phyloP scores from a whole-genome alignment of 1,140 invertebrate genomes.

The Drosophila punjabiensis region DNA sequence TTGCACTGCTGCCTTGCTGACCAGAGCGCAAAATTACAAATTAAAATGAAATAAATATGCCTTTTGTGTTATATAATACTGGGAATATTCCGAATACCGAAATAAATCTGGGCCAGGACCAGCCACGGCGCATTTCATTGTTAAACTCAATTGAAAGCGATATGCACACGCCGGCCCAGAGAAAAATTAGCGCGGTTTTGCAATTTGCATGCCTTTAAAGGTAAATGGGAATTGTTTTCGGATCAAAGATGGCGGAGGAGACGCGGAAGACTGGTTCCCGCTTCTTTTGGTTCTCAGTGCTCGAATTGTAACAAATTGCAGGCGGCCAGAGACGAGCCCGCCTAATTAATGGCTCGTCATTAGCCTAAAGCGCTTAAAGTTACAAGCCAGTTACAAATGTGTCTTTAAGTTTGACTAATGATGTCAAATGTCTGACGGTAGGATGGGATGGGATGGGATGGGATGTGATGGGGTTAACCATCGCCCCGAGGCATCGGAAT shows the following conservation, averaged over 20 bases:
- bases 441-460: conserved; percentile 3
- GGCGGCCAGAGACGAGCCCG: conserved; percentile 5
- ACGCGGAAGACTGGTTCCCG: conserved; percentile 20
- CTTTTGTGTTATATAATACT: conserved; percentile 77
- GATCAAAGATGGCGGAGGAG: conserved; percentile 69
- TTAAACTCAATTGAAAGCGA: conserved; percentile 65
- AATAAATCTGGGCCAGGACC: conserved; percentile 35
- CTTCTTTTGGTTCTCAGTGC: conserved; percentile 11
- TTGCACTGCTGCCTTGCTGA: conserved; percentile 61
- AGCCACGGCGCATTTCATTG: conserved; percentile 26
- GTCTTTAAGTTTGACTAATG: conserved; percentile 83
- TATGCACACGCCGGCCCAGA: conserved; percentile 41
- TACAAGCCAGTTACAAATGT: conserved; percentile 74
- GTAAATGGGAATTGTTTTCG: conserved; percentile 44
- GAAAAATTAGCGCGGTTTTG: conserved; percentile 81
- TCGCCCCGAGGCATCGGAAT: conserved; percentile 15
- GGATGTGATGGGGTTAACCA: conserved; percentile 21
- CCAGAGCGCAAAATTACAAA: conserved; percentile 83
- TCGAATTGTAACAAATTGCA: conserved; percentile 55
- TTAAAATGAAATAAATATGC: conserved; percentile 84
- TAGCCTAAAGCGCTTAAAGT: conserved; percentile 63
- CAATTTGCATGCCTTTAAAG: conserved; percentile 69
- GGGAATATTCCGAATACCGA: conserved; percentile 42
- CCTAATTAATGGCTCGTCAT: conserved; percentile 72
- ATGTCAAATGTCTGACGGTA: conserved; percentile 64